These are phyloP conservation scores for Fringilla coelebs DNA, from an alignment of 2,797 vertebrate species.

Conservation along the genomic window DNA sequence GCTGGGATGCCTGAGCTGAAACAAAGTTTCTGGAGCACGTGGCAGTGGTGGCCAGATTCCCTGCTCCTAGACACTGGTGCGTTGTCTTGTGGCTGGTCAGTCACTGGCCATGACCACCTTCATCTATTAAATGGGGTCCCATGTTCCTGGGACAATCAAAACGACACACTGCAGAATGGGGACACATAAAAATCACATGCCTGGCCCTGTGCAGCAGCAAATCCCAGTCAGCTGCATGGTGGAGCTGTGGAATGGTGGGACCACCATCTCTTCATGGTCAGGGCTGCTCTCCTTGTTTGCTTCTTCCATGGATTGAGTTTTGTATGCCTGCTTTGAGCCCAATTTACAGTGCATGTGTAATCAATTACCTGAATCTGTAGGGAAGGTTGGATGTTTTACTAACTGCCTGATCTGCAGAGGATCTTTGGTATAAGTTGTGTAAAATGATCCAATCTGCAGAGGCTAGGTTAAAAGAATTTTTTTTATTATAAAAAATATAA, in stretches of 20 bases:
- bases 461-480: not conserved
- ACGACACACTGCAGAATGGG: rapidly evolving
- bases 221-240: not conserved
- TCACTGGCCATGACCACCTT: not conserved
- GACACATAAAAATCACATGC: not conserved
- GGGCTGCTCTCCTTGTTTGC: not conserved
- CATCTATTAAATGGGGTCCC: not conserved
- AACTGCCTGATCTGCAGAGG: not conserved
- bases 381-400: not conserved
- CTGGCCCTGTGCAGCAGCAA: not conserved
- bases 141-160: not conserved
- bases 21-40: not conserved
- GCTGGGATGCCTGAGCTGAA: not conserved
- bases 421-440: not conserved
- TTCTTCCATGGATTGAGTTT: not conserved
- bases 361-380: not conserved
- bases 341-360: not conserved
- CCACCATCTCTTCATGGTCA: rapidly evolving
- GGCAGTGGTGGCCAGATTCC: not conserved
- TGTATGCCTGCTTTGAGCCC: not conserved
- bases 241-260: not conserved
- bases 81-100: not conserved
- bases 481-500: not conserved
- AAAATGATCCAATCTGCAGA: not conserved
- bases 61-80: rapidly evolving